Evolutionary conservation across 2,797 vertebrate genomes (phyloP), one percentile per base, ranked within the genome.

Genomic region (Avahi laniger): DNA sequence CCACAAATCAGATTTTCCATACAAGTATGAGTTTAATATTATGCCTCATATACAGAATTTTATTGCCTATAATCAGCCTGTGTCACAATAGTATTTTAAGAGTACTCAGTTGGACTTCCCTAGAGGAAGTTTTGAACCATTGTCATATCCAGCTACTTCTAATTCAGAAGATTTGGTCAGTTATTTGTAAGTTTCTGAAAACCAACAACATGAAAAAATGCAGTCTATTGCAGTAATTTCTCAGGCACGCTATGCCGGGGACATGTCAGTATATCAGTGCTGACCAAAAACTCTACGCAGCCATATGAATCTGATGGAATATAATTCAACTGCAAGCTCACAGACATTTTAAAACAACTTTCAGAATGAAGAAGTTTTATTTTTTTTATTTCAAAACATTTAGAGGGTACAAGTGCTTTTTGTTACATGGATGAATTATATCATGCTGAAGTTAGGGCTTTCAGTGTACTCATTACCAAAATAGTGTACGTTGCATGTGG

Each of bases 81-180:
- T 87, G 52, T 75, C 93, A 84, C 89, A 98, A 1, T 96, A 98
- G 57, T 92, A 92, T 79, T 96, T 98, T 75, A 95, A 97, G 86
- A 97, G 98, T 88, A 20, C 94, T 73, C 98, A 98, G 78, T 93
- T 98, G 96, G 97, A 98, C 96, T 98, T 98, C 85, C 93, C 97
- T 38, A 79, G 95, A 35, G 95, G 89, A 61, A 93, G 91, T 79
- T 98, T 99, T 95, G 98, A 98, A 61, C 94, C 95, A 78, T 91
- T 97, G 0, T 96, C 97, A 22, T 98, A 98, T 83, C 89, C 97
- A 17, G 8, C 91, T 78, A 95, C 97, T 96, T 97, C 98, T 93
- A 97, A 92, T 82, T 85, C 99, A 50, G 98, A 98, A 94, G 98
- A 98, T 92, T 98, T 99, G 97, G 93, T 99, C 70, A 95, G 82